Evolutionary conservation across 2,797 vertebrate genomes (phyloP), one percentile per base, ranked within the genome.

Genomic region (Anguilla pacifica): DNA sequence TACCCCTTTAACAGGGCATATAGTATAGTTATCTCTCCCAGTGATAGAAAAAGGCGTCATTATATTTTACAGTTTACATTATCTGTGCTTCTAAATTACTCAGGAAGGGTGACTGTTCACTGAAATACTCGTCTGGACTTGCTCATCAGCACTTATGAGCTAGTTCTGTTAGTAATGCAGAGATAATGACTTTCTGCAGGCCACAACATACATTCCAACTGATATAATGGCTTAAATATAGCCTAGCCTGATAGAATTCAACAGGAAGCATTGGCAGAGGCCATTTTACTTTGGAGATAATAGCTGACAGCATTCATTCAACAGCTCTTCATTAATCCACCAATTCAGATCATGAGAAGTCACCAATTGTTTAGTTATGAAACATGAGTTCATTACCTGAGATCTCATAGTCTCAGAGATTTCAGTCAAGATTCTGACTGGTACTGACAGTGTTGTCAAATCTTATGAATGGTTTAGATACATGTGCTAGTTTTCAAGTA

Each of bases 161-260:
- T 46, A 85, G 59, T 61, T 64, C 15, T 85, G 17, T 0, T 35
- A 85, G 39, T 61, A 59, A 39, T 77, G 90, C 86, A 43, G 25
- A 83, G 93, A 95, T 94, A 90, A 95, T 94, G 94, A 93, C 92
- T 67, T 67, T 86, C 82, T 88, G 91, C 92, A 87, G 87, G 93
- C 91, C 92, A 39, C 35, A 6, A 17, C 86, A 74, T 86, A 77
- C 96, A 96, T 96, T 96, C 96, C 94, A 88, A 81, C 88, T 59
- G 93, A 95, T 95, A 96, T 90, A 93, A 94, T 92, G 91, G 83
- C 91, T 94, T 96, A 96, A 95, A 96, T 95, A 94, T 96, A 96
- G 95, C 92, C 89, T 0, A 88, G 92, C 91, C 94, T 94, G 92
- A 90, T 82, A 88, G 87, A 89, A 87, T 89, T 94, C 93, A 92